phyloP scores from a whole-genome alignment of 2,797 vertebrate genomes.

The Coregonus ussuriensis region DNA sequence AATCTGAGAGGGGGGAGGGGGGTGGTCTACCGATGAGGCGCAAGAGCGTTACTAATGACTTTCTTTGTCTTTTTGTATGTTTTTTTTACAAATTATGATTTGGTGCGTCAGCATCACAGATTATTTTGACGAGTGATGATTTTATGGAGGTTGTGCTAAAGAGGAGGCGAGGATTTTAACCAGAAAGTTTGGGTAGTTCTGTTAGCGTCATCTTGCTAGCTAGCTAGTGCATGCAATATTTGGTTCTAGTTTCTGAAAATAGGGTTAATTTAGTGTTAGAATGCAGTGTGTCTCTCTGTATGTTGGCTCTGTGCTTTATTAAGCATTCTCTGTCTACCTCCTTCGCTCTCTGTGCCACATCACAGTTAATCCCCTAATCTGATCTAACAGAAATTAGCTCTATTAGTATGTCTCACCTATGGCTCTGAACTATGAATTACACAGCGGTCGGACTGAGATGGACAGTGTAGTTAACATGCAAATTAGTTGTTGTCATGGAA shows the following conservation, averaged over 20 bases:
- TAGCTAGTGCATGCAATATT: not conserved
- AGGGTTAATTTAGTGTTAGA: not conserved
- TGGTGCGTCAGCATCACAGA: not conserved
- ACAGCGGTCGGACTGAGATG: not conserved
- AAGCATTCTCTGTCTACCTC: constrained; percentile 13
- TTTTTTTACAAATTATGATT: not conserved
- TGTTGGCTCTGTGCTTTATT: constrained; percentile 28
- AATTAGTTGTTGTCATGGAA: not conserved
- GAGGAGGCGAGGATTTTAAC: no score
- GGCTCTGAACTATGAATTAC: not conserved
- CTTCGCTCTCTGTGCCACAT: constrained; percentile 17
- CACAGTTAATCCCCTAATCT: constrained; percentile 61
- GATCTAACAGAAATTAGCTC: constrained; percentile 43
- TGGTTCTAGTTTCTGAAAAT: not conserved
- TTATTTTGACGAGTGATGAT: not conserved
- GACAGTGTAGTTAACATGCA: no score
- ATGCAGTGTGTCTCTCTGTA: not conserved
- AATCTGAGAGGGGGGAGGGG: not conserved
- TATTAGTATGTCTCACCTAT: constrained; percentile 26
- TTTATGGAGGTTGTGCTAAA: not conserved
- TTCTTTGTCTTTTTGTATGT: not conserved
- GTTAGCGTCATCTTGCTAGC: not conserved
- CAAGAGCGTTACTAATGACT: not conserved
- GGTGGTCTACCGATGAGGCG: not conserved
- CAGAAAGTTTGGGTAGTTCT: not conserved